Evolutionary conservation across 1,140 invertebrate genomes (phyloP).

Genomic region (Polypedilum pembai): DNA sequence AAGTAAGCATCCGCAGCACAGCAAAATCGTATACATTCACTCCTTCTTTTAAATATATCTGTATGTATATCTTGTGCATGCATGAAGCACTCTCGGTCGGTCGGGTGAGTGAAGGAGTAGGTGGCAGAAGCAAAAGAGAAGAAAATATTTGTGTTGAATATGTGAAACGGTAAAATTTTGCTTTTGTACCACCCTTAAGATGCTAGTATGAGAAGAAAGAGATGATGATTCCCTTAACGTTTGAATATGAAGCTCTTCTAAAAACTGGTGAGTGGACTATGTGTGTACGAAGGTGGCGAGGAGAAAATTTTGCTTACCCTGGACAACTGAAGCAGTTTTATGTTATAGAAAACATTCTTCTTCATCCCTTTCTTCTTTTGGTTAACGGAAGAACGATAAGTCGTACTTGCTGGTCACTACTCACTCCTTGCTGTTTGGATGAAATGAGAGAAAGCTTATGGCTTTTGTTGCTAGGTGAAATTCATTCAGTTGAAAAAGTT

Average conservation of each 20-base stretch:
- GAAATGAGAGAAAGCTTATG: neutral
- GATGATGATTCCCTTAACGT: slow-evolving; percentile 16
- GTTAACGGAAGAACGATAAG: neutral
- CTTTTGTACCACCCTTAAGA: neutral
- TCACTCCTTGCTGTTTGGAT: too few species aligned
- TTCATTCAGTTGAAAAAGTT: slow-evolving; percentile 12
- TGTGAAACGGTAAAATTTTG: slow-evolving; percentile 10
- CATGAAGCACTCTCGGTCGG: neutral
- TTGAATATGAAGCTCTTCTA: slow-evolving; percentile 17
- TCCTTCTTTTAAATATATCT: neutral
- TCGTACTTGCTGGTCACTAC: neutral
- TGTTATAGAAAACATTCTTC: neutral
- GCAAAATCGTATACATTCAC: neutral
- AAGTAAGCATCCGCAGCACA: slow-evolving; percentile 1
- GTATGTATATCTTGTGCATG: neutral
- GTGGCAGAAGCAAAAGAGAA: neutral
- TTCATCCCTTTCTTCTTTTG: slow-evolving; percentile 10
- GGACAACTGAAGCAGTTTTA: neutral
- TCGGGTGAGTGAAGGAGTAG: neutral
- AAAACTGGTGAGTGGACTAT: too few species aligned
- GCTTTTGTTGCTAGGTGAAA: neutral
- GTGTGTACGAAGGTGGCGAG: too few species aligned
- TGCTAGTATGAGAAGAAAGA: neutral
- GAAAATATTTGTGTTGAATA: neutral
- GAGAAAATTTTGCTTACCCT: neutral